Evolutionary conservation across 1,140 invertebrate genomes (phyloP), one percentile per base, ranked within the genome.

Genomic region (Asobara japonica): DNA sequence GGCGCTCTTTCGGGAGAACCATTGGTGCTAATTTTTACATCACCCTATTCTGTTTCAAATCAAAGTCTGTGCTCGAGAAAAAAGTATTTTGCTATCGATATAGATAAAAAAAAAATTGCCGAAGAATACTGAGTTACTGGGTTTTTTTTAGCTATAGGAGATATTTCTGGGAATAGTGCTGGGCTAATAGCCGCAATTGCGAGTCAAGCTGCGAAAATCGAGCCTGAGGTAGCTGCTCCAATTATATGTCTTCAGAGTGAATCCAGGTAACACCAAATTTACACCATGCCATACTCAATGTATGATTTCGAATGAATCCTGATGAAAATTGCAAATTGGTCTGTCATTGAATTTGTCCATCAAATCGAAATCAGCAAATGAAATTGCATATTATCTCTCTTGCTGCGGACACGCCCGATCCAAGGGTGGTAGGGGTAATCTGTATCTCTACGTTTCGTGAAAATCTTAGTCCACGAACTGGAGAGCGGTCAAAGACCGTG

Each of bases 181-280:
- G 87, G 87, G 4, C 75, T 87, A 62, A 84, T 88, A 74, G 84
- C 86, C 56, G 87, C 87, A 8, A 86, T 88, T 67, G 82, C 85
- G 2, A 81, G 86, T 71, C 79, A 85, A 76, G 86, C 80, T 33
- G 80, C 78, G 36, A 86, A 87, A 77, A 73, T 88, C n/a, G 86
- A 88, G 48, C 83, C 85, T 25, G 72, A 74, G 31, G 82, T 80
- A 10, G 78, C 80, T 22, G 45, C 80, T 18, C 86, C 87, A 20
- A 78, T 86, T 65, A 78, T 88, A 72, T 80, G 77, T 10, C 74
- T 88, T 66, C 82, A 86, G 74, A 87, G 82, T 76, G 85, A 87
- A 56, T 82, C 69, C 33, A 84, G 79, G 87, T 88, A 82, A 16
- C 2, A 75, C 3, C 27, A 61, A 29, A 20, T 70, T 16, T 10